phyloP scores from a whole-genome alignment of 2,113 vertebrate genomes.

The Raja brachyura region DNA sequence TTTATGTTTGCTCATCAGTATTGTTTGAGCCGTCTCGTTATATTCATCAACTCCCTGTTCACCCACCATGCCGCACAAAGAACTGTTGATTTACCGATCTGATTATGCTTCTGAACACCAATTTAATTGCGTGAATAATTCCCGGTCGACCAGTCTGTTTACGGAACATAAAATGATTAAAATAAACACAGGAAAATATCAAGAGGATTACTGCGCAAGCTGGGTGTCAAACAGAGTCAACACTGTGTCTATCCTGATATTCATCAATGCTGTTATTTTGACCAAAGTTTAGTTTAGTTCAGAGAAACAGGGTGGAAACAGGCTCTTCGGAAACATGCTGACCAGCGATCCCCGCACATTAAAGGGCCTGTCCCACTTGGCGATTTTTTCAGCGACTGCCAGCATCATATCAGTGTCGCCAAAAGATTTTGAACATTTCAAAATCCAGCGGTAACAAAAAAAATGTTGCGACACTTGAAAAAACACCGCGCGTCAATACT shows the following conservation, averaged over 20 bases:
- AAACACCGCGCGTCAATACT: too few species aligned
- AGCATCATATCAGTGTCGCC: too few species aligned
- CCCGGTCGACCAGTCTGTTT: not conserved
- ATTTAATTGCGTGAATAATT: not conserved
- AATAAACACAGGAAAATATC: not conserved
- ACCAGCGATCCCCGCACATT: too few species aligned
- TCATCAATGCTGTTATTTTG: not conserved
- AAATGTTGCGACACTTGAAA: too few species aligned
- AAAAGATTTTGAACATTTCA: too few species aligned
- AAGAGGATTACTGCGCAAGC: not conserved
- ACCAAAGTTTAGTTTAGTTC: not conserved
- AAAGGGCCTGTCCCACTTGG: too few species aligned
- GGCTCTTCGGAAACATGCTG: too few species aligned
- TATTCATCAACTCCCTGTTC: not conserved
- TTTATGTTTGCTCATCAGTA: not conserved
- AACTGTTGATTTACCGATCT: not conserved
- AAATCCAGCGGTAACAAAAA: too few species aligned
- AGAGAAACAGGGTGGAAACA: too few species aligned
- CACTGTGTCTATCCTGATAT: not conserved
- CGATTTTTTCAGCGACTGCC: too few species aligned
- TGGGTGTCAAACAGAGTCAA: not conserved
- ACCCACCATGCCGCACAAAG: not conserved
- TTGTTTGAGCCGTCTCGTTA: not conserved
- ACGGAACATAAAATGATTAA: not conserved
- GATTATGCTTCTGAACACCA: slow-evolving; percentile 15